Conservation (phyloP, 2,113 vertebrate species). For the Tetraodon nigroviridis region DNA sequence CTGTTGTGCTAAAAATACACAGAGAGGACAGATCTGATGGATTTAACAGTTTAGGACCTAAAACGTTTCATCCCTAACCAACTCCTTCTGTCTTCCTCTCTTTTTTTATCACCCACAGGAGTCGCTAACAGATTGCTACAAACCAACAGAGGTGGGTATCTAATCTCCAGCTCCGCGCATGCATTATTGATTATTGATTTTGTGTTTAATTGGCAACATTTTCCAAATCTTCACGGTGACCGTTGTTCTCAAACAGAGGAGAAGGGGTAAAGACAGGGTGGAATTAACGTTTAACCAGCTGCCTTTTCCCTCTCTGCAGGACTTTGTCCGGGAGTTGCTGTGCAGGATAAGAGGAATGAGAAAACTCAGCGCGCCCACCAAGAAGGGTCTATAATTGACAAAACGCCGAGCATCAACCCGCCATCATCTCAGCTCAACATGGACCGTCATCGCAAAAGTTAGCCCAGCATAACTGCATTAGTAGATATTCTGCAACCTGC, state of each 20-base stretch:
- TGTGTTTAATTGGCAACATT: constrained; percentile 10
- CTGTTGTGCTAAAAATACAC: no score
- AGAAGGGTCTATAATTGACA: constrained; percentile 87
- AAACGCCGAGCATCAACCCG: constrained; percentile 22
- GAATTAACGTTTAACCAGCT: constrained; percentile 17
- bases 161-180: background rate
- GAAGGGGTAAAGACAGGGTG: constrained; percentile 3
- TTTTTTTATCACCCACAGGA: constrained; percentile 68
- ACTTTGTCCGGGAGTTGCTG: constrained; percentile 92
- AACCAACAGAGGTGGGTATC: constrained; percentile 90
- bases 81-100: background rate
- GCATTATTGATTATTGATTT: constrained; percentile 32
- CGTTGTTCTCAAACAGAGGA: no score
- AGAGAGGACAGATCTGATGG: no score
- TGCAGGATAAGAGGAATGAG: constrained; percentile 96
- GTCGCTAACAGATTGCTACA: constrained; percentile 92
- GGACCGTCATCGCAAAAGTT: constrained; percentile 35
- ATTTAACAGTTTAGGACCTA: no score
- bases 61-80: background rate
- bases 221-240: constrained; percentile 3
- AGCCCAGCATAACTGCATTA: constrained; percentile 35
- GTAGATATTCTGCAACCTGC: constrained; percentile 32
- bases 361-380: constrained; percentile 91
- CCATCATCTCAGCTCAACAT: constrained; percentile 48
- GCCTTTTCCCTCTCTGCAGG: constrained; percentile 61